Evolutionary conservation across 2,888 invertebrate genomes (phyloP).

Genomic region (Drosophila anceps): DNA sequence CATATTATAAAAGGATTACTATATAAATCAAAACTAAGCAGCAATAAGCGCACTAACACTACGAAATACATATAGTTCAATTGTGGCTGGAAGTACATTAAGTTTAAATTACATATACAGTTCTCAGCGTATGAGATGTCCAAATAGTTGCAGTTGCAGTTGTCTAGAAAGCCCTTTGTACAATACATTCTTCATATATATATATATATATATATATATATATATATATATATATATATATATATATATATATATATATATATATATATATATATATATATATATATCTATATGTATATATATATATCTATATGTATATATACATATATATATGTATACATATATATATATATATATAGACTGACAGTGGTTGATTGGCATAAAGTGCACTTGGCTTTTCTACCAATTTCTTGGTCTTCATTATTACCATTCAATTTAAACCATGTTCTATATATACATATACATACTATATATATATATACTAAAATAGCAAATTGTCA

Average conservation of each 20-base stretch:
- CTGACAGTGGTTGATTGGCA: constrained; percentile 38
- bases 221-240: constrained; percentile 2
- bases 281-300: not conserved
- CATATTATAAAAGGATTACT: constrained; percentile 24
- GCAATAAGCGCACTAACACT: constrained; percentile 52
- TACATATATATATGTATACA: constrained; percentile 7
- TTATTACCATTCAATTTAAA: constrained; percentile 17
- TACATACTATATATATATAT: constrained; percentile 55
- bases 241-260: constrained; percentile 1
- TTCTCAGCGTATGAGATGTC: constrained; percentile 39
- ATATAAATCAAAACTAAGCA: constrained; percentile 50
- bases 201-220: constrained; percentile 5
- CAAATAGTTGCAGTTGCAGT: constrained; percentile 41
- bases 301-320: no score
- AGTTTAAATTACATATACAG: constrained; percentile 42
- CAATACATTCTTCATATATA: constrained; percentile 40
- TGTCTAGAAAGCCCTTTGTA: constrained; percentile 53
- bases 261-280: constrained; percentile 13
- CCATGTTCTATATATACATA: constrained; percentile 35
- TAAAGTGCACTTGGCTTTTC: constrained; percentile 24
- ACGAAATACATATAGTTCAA: constrained; percentile 69
- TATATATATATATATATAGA: constrained; percentile 1
- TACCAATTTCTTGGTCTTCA: constrained; percentile 17
- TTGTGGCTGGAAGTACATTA: constrained; percentile 68
- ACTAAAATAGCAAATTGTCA: constrained; percentile 48